Base-by-base conservation (phyloP, 2,888 invertebrate species). In the Drosophila neoperkinsi region DNA sequence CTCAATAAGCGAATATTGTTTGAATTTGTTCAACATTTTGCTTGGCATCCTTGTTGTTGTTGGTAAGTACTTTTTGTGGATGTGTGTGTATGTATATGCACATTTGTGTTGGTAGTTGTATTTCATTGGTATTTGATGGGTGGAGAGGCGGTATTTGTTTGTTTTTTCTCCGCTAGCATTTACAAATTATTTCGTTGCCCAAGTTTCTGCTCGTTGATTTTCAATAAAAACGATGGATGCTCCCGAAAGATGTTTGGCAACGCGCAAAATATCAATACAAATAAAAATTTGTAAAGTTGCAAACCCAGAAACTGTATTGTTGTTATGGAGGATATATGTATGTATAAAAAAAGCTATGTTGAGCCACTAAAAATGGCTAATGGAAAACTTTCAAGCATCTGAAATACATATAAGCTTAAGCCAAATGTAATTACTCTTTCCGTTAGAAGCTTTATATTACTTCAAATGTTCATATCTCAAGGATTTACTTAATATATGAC, bases 1-100 rank as follows among this genome's bases (percentile, higher is more conserved):
- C 85, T 88, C 88, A 85, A 77, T 79, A 73, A 76, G 75, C 76
- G 70, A 77, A 82, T 77, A 79, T 81, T 81, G 76, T 87, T 87
- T 81, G 82, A 87, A 79, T 87, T 82, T 78, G 69, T 67, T 66
- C 50, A 70, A 64, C 61, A 72, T 79, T 76, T 74, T 67, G 52
- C 55, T 64, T 56, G 66, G 50, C 59, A 65, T 64, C 57, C 59
- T 68, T 72, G 41, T 51, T 56, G 46, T 30, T 63, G 43, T 65
- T 63, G 38, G 52, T 34, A 6, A 51, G 30, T 57, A 16, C 33
- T 33, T 46, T 53, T 21, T 52, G 34, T 28, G 25, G 2, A 9
- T 49, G 21, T 46, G 21, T 53, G 13, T 34, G 25, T 41, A 10
- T 31, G 18, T 30, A 13, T 52, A 10, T 53, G 16, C 49, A 49